Evolutionary conservation across 2,888 invertebrate species (phyloP).

Genomic region (Galerucella nymphaeae): DNA sequence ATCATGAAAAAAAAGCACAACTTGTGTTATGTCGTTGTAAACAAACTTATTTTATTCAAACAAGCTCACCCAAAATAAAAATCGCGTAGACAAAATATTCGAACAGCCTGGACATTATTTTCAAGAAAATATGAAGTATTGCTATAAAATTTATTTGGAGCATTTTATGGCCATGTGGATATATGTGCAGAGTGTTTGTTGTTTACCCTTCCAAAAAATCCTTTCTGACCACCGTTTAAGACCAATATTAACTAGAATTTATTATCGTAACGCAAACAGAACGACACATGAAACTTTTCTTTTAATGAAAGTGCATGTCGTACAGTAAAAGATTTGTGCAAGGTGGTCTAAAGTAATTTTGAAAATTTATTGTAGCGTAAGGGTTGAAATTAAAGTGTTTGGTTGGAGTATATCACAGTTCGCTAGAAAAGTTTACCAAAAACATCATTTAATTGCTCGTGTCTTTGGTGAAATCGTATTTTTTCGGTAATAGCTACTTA

Average conservation of each 20-base stretch:
- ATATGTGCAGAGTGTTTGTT: constrained; percentile 41
- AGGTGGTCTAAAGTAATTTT: background rate
- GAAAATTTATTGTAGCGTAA: background rate
- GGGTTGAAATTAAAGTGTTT: too few relatives aligned
- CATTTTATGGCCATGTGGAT: constrained; percentile 27
- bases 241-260: background rate
- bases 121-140: constrained; percentile 9
- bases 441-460: too few relatives aligned
- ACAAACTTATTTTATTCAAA: background rate
- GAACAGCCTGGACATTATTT: constrained; percentile 8
- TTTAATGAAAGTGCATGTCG: background rate
- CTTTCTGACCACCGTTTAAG: constrained; percentile 8
- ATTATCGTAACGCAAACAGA: constrained; percentile 1
- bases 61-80: background rate
- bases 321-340: background rate
- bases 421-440: too few relatives aligned
- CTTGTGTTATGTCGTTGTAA: background rate
- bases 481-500: too few relatives aligned
- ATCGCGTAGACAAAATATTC: background rate
- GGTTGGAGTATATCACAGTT: too few relatives aligned
- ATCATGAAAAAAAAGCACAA: background rate
- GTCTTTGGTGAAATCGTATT: too few relatives aligned
- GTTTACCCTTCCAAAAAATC: constrained; percentile 19
- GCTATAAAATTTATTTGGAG: constrained; percentile 7
- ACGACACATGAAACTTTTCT: background rate